Evolutionary conservation across 2,888 invertebrate species (phyloP), one percentile per base, ranked within the genome.

Genomic region (Conops quadrifasciatus): DNA sequence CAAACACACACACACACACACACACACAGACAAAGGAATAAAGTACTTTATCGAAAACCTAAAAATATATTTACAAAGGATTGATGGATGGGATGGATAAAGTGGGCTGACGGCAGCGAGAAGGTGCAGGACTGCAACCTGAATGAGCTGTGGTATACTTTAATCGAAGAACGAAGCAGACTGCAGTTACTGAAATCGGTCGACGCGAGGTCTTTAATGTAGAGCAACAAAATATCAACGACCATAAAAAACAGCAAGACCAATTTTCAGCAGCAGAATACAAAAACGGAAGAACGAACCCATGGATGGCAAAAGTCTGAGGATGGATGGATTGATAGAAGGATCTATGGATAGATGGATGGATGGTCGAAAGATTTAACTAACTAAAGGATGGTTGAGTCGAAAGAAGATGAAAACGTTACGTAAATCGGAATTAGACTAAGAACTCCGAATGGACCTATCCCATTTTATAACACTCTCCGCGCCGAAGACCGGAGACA

Each of bases 211-310:
- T 3, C 58, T 28, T 58, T 28, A 28, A 58, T 58, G 15, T 9
- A 24, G 24, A 28, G 58, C 58, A 28, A 58, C 24, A 26, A 9
- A 65, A 28, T 16, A 28, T 13, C 28, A 49, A 62, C 21, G 24
- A 63, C 21, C 28, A 63, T 3, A 21, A 59, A 16, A 60, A 26
- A 26, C 36, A 47, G 1, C 19, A 47, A 26, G 45, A 56, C 2
- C 26, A 53, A 47, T 36, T 36, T 36, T 9, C 60, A 36, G 24
- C 26, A 36, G 63, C 30, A 67, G 47, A 49, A 53, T 43, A 7
- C 60, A 5, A 71, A 71, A n/a, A 56, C 19, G 43, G 16, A 68
- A 64, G 15, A 15, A 21, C 71, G 73, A 75, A 74, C 68, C 16
- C 15, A 36, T 15, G 24, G 43, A 56, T 11, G n/a, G 66, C n/a